These are phyloP conservation scores for Heliconius erato DNA, from an alignment of 2,888 invertebrate species.

Conservation along the genomic window DNA sequence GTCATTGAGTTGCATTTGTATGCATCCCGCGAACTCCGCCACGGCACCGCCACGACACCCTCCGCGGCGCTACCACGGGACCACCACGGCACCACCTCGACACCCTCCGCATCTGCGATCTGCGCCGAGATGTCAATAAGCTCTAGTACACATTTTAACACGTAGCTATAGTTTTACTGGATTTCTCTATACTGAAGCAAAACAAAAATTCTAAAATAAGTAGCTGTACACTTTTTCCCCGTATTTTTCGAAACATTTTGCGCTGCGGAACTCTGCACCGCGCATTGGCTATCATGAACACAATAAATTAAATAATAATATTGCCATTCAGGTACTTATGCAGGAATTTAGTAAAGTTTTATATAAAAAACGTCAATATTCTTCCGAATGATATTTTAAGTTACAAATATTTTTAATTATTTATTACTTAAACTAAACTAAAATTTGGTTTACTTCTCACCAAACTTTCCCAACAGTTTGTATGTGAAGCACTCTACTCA, in stretches of 20 bases:
- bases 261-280: too few relatives aligned
- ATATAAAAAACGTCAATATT: background rate
- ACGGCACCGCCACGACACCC: background rate
- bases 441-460: background rate
- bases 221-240: too few relatives aligned
- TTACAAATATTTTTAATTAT: too few relatives aligned
- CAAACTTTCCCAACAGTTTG: background rate
- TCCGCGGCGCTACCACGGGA: background rate
- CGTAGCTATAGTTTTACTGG: background rate
- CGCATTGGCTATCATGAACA: too few relatives aligned
- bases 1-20: conserved; percentile 17
- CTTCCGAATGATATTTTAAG: background rate
- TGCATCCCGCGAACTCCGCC: conserved; percentile 11
- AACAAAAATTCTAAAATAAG: background rate
- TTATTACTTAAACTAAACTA: background rate
- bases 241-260: too few relatives aligned
- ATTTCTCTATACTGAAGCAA: background rate
- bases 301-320: too few relatives aligned
- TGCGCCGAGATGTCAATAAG: conserved; percentile 17
- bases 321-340: background rate
- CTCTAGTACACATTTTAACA: conserved; percentile 1
- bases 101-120: conserved; percentile 3
- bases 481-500: background rate
- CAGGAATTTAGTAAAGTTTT: too few relatives aligned
- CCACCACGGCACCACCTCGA: background rate